A percentile compares a stretch with the other conserved stretches of the same genome.
Conservation (phyloP, 2,888 invertebrate species). For the Megalurothrips usitatus region DNA sequence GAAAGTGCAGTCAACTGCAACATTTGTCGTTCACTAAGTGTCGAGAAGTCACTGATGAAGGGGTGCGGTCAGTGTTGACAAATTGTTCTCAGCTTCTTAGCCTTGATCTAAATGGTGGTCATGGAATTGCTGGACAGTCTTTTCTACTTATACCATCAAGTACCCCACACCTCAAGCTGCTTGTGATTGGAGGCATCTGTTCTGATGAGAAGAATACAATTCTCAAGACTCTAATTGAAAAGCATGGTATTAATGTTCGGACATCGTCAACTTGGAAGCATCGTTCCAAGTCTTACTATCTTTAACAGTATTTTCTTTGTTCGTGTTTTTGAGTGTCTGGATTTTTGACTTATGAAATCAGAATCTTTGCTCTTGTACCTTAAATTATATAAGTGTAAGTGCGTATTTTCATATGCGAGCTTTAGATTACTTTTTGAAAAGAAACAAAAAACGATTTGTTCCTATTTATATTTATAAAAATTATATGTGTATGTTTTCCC, state of each 20-base stretch:
- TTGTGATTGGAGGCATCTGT: neutral
- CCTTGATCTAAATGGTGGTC: neutral
- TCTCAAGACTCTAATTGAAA: neutral
- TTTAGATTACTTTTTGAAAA: too few species aligned
- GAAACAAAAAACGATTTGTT: too few species aligned
- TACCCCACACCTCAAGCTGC: neutral
- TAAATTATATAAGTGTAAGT: too few species aligned
- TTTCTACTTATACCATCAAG: neutral
- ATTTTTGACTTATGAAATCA: too few species aligned
- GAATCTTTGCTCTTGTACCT: too few species aligned
- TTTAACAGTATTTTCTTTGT: conserved; percentile 4
- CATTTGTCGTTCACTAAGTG: neutral
- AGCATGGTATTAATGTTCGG: neutral
- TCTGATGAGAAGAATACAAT: neutral
- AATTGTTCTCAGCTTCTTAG: neutral
- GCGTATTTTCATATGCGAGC: too few species aligned
- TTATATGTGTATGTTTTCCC: too few species aligned
- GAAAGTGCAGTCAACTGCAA: neutral
- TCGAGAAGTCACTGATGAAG: neutral
- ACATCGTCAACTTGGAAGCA: conserved; percentile 1
- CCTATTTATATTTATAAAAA: too few species aligned
- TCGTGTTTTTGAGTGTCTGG: neutral
- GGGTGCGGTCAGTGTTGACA: neutral
- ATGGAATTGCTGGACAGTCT: neutral
- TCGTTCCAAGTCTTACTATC: neutral